Percentiles rank a stretch among this genome's conserved stretches.
Conservation (phyloP, 2,888 invertebrate genomes). For the Drosophila algonquin region DNA sequence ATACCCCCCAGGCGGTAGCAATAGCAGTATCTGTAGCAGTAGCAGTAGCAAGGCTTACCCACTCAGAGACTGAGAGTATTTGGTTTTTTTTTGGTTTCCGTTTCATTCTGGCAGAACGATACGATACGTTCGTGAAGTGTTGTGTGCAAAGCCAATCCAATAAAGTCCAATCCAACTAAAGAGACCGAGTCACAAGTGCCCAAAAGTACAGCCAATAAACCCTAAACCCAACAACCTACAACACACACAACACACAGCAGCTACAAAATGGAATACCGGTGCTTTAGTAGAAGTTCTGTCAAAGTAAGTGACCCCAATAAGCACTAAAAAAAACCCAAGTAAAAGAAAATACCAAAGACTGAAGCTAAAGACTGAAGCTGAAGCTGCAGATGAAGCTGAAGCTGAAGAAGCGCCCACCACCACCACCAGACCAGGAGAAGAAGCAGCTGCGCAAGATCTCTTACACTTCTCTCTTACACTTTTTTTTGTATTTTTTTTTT, state of each 20-base stretch:
- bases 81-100: neutral
- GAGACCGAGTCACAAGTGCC: constrained; percentile 31
- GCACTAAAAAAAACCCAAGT: constrained; percentile 65
- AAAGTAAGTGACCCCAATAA: constrained; percentile 84
- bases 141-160: constrained; percentile 33
- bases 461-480: constrained; percentile 42
- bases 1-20: constrained; percentile 12
- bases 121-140: constrained; percentile 30
- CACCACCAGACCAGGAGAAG: constrained; percentile 30
- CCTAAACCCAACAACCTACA: constrained; percentile 51
- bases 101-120: neutral
- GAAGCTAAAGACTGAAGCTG: constrained; percentile 10
- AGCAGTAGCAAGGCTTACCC: constrained; percentile 13
- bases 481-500: neutral
- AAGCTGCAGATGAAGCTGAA: too few relatives aligned
- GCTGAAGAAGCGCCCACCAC: constrained; percentile 2
- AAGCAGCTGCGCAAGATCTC: constrained; percentile 52
- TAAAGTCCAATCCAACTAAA: constrained; percentile 6
- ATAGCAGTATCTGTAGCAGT: too few relatives aligned
- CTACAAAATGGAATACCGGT: constrained; percentile 83
- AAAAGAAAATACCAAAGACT: constrained; percentile 22
- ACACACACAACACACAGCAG: constrained; percentile 51
- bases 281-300: constrained; percentile 83
- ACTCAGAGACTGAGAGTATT: neutral
- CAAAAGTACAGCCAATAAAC: constrained; percentile 47